Conservation (phyloP, 2,797 vertebrate species). For the Sebastes elongatus region DNA sequence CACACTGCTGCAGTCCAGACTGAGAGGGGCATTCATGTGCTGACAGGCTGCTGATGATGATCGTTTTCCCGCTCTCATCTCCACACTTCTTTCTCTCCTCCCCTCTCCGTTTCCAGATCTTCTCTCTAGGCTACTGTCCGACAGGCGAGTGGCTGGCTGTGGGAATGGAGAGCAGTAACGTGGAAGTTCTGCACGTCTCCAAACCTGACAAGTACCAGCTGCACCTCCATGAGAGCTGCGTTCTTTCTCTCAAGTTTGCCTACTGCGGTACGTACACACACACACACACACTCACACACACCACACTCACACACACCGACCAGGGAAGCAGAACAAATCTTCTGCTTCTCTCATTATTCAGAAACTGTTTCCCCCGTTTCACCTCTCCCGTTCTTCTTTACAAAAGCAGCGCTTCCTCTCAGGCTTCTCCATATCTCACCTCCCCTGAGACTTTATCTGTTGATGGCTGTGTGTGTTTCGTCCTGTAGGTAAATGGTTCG, state of each 20-base stretch:
- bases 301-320: not conserved
- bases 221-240: conserved; percentile 84
- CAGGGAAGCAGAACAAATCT: conserved; percentile 45
- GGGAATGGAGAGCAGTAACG: conserved; percentile 83
- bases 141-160: conserved; percentile 77
- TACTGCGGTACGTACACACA: conserved; percentile 69
- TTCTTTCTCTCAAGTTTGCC: conserved; percentile 82
- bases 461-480: conserved; percentile 54
- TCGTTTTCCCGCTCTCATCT: not conserved
- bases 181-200: conserved; percentile 81
- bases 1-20: not conserved
- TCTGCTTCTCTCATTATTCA: conserved; percentile 43
- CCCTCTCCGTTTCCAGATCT: conserved; percentile 57
- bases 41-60: not conserved
- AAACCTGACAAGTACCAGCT: conserved; percentile 85
- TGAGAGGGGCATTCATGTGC: not conserved
- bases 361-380: conserved; percentile 18
- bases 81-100: not conserved
- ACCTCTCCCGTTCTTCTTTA: not conserved
- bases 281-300: not conserved
- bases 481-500: conserved; percentile 83
- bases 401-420: conserved; percentile 20
- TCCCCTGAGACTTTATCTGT: conserved; percentile 50
- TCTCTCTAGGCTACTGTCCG: conserved; percentile 82
- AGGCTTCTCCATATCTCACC: conserved; percentile 36